Evolutionary conservation across 2,113 vertebrate species (phyloP).

Genomic region (Lasiurus cinereus): DNA sequence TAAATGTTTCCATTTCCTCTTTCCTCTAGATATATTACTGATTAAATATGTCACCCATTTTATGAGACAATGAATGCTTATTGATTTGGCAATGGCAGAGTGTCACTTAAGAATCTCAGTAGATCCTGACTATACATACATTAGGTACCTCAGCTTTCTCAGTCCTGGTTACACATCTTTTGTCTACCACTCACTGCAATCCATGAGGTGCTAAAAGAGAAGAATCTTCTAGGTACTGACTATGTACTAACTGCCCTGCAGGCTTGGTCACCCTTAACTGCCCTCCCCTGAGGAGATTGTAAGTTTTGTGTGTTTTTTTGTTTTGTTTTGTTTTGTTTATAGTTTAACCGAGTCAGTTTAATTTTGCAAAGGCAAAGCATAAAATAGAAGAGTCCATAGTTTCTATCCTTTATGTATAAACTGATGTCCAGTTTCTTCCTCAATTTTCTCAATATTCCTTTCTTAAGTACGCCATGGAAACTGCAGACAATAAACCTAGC

Average conservation of each 20-base stretch:
- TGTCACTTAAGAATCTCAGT: not conserved
- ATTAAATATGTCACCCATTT: conserved; percentile 35
- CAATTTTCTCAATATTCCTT: not conserved
- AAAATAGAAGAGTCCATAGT: not conserved
- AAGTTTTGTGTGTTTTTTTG: not conserved
- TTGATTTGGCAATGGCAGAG: conserved; percentile 51
- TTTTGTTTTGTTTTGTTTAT: not conserved
- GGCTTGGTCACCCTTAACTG: too few relatives aligned
- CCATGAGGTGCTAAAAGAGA: not conserved
- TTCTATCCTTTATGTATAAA: not conserved
- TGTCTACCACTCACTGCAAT: not conserved
- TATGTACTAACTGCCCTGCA: not conserved
- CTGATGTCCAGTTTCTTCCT: not conserved
- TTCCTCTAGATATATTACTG: conserved; percentile 19
- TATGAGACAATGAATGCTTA: conserved; percentile 60
- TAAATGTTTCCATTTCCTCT: conserved; percentile 61
- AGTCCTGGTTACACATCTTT: not conserved
- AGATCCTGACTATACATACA: not conserved
- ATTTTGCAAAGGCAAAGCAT: conserved; percentile 1
- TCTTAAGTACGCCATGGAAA: not conserved
- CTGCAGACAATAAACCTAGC: not conserved
- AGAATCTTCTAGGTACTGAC: not conserved
- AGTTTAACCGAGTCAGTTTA: conserved; percentile 7
- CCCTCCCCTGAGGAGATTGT: not conserved
- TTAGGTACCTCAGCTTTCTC: not conserved